Evolutionary conservation across 2,113 vertebrate species (phyloP).

Genomic region (Zosterops hypoxanthus): DNA sequence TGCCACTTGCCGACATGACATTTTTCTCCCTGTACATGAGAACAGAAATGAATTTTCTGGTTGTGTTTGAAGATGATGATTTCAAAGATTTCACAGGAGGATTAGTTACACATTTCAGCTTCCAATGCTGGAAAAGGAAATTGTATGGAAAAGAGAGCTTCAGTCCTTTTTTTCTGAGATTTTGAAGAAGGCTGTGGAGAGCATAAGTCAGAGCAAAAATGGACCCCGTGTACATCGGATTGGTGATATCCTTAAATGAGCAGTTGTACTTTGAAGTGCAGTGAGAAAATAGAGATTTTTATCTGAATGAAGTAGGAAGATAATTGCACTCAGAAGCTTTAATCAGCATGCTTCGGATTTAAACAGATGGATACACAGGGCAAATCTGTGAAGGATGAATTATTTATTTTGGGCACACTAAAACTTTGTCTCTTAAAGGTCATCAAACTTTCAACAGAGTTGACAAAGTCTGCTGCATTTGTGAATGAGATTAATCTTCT

Average conservation of each 20-base stretch:
- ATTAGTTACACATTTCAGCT: background rate
- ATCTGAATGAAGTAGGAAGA: background rate
- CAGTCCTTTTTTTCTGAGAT: background rate
- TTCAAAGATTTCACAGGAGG: background rate
- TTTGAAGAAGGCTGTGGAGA: background rate
- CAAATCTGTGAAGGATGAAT: conserved; percentile 53
- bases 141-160: background rate
- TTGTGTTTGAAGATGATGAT: background rate
- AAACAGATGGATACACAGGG: conserved; percentile 38
- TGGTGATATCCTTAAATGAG: background rate
- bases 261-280: conserved; percentile 16
- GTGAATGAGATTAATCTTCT: conserved; percentile 73
- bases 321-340: conserved; percentile 30
- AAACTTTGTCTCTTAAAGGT: conserved; percentile 60
- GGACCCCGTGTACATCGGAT: background rate
- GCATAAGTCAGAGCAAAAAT: background rate
- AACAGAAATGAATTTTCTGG: background rate
- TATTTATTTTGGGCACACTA: conserved; percentile 61
- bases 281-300: conserved; percentile 42
- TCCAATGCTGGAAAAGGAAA: background rate
- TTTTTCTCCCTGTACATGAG: background rate
- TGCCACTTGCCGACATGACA: background rate
- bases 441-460: conserved; percentile 71
- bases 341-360: conserved; percentile 49
- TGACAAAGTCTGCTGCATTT: conserved; percentile 53